phyloP scores from a whole-genome alignment of 2,888 invertebrate genomes.

The Cenopis cana region DNA sequence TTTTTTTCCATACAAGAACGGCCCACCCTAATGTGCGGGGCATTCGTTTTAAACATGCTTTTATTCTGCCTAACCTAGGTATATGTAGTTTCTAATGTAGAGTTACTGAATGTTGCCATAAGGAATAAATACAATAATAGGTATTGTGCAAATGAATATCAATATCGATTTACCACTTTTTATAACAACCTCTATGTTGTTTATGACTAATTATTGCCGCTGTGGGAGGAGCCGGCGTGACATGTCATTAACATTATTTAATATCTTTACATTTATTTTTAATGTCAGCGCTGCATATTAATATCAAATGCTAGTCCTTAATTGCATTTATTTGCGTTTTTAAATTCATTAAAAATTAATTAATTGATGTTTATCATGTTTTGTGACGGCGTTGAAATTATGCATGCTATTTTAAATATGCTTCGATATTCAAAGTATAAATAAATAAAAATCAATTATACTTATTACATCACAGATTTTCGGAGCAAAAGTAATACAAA shows the following conservation, averaged over 20 bases:
- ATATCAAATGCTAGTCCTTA: slow-evolving; percentile 29
- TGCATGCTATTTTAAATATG: background rate
- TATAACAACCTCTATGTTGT: slow-evolving; percentile 14
- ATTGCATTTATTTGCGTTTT: slow-evolving; percentile 15
- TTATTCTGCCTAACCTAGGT: background rate
- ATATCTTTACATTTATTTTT: slow-evolving; percentile 14
- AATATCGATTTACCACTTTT: slow-evolving; percentile 21
- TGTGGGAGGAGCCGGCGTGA: slow-evolving; percentile 65
- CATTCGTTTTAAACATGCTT: too few species aligned
- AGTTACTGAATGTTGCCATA: background rate
- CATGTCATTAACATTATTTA: slow-evolving; percentile 63
- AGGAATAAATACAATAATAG: slow-evolving; percentile 3
- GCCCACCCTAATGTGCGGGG: too few species aligned
- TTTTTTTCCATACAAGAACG: too few species aligned
- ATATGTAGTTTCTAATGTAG: background rate
- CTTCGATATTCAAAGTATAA: background rate
- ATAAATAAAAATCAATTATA: background rate
- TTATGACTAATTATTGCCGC: slow-evolving; percentile 31
- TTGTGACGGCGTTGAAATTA: background rate
- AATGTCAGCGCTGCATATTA: slow-evolving; percentile 13
- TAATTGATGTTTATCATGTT: slow-evolving; percentile 1
- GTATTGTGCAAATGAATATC: slow-evolving; percentile 21
- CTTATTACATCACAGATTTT: too few species aligned
- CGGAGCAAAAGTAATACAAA: too few species aligned
- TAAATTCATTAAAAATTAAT: slow-evolving; percentile 10